A percentile compares a stretch with the other conserved stretches of the same genome.
phyloP scores from a whole-genome alignment of 2,113 vertebrate species.

The Eurypyga helias region DNA sequence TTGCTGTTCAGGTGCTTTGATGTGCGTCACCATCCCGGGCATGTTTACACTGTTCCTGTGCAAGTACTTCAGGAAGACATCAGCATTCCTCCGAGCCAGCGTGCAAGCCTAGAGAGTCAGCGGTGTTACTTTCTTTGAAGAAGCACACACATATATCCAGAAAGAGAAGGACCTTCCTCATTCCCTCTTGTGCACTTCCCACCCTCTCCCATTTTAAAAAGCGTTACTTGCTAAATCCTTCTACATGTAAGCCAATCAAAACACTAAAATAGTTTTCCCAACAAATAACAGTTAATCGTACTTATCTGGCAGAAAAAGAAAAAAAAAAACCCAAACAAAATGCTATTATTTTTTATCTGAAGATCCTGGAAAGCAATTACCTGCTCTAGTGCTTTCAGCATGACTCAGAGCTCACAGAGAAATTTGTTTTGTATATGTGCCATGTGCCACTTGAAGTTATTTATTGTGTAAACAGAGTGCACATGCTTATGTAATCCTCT shows the following conservation, averaged over 20 bases:
- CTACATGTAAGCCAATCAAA: neutral
- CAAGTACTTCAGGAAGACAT: constrained; percentile 98
- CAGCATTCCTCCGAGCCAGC: constrained; percentile 92
- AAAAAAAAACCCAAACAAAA: neutral
- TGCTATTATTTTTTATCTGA: neutral
- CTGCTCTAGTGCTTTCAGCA: neutral
- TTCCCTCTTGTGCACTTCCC: neutral
- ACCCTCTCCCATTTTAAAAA: neutral
- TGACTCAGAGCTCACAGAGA: neutral
- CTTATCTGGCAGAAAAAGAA: neutral
- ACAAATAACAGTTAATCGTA: neutral
- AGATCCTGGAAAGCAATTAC: neutral
- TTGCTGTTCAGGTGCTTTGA: constrained; percentile 97
- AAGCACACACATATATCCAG: neutral
- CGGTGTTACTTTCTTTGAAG: neutral
- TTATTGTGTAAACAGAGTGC: neutral
- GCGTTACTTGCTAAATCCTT: neutral
- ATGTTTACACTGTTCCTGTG: constrained; percentile 99
- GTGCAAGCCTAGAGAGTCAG: constrained; percentile 88
- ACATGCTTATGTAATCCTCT: neutral
- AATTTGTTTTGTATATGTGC: neutral
- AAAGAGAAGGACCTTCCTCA: neutral
- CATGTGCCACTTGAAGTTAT: neutral
- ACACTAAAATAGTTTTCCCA: neutral
- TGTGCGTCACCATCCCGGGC: constrained; percentile 97